Base-by-base conservation (phyloP, 2,113 vertebrate species). In the Ictidomys tridecemlineatus region DNA sequence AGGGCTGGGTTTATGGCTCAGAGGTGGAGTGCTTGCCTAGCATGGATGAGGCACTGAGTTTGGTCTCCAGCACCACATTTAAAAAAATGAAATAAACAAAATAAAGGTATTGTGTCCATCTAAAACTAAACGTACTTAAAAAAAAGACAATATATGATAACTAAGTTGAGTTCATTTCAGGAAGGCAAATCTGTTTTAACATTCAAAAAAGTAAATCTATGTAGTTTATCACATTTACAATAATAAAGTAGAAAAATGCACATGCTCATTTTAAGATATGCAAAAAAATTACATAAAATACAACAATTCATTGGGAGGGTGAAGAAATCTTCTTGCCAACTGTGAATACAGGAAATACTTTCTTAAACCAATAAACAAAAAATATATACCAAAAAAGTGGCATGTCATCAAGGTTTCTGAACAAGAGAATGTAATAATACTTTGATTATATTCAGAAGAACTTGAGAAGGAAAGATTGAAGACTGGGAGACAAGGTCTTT, bases 341-440 rank as follows among this genome's bases (percentile, higher is more conserved):
- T 70, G 22, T 39, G 42, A 79, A 12, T 80, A 32, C 4, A 56
- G 30, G 11, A 18, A 26, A 83, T 32, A 65, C 4, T 45, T 84
- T 2, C n/a, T 45, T 76, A 53, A 56, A 37, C 34, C 8, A 34
- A 26, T 30, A 56, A 56, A 56, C 5, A 67, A 69, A 85, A 5
- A 69, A 42, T 56, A 42, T 45, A 37, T 67, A 42, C 32, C 34
- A 39, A n/a, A 85, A 74, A 91, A 72, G 32, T 58, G 32, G 61
- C 32, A 93, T 39, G 32, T 61, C 48, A 56, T 84, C 2, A 56
- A 67, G 56, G 30, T 63, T 95, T 91, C 77, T 85, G 78, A 95
- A 18, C 42, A 94, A 45, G 14, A 6, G 13, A 73, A 10, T 77
- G 13, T 69, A 90, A 65, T 28, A 37, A 17, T 51, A 89, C 13